These are phyloP conservation scores for Tiliacea aurago DNA, from an alignment of 2,888 invertebrate species.

Conservation along the genomic window DNA sequence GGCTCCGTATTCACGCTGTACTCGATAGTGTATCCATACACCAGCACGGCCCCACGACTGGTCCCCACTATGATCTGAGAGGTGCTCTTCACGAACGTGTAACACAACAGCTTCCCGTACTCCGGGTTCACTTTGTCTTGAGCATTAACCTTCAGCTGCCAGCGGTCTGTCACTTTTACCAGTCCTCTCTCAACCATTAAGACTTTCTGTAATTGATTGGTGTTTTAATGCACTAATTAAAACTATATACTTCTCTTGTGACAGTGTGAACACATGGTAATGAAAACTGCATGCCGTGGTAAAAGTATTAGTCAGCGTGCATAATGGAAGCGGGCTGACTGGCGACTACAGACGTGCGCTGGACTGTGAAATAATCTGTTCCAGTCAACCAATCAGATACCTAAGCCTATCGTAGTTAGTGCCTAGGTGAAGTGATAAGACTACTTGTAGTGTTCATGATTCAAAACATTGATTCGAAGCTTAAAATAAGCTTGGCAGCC, in stretches of 20 bases:
- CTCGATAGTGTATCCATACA: slow-evolving; percentile 88
- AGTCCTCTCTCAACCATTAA: slow-evolving; percentile 79
- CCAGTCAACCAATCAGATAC: neutral
- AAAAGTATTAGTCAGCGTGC: neutral
- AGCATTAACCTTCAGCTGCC: slow-evolving; percentile 77
- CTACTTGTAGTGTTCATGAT: neutral
- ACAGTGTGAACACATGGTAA: neutral
- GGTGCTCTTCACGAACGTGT: slow-evolving; percentile 87
- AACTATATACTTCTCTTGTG: neutral
- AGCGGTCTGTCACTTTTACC: slow-evolving; percentile 78
- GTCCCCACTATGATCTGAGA: slow-evolving; percentile 88
- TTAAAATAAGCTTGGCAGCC: no score
- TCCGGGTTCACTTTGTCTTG: slow-evolving; percentile 73
- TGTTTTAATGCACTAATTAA: neutral
- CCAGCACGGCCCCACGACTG: slow-evolving; percentile 85
- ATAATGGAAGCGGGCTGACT: neutral
- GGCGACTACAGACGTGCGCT: neutral
- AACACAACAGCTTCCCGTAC: slow-evolving; percentile 86
- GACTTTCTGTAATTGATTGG: slow-evolving; percentile 75
- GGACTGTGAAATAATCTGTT: neutral
- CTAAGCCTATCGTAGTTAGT: neutral
- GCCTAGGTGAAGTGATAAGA: neutral
- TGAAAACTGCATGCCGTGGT: neutral
- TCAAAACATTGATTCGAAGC: neutral
- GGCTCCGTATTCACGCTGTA: slow-evolving; percentile 73